These are phyloP conservation scores for Balanococcus diminutus DNA, from an alignment of 2,888 invertebrate genomes.

Conservation along the genomic window DNA sequence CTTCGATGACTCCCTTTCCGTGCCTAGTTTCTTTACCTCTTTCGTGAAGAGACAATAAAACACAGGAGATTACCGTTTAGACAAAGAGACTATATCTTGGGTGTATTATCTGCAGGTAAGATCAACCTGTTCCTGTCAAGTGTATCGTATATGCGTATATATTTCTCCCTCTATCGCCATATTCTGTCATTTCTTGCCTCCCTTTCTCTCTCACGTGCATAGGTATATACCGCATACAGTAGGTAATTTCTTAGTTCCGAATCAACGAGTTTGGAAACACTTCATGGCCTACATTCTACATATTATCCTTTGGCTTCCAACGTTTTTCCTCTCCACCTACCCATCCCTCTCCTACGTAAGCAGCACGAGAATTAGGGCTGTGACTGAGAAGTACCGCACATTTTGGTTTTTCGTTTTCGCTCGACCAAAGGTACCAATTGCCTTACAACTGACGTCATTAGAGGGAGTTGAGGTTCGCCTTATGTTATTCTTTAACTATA, in stretches of 20 bases:
- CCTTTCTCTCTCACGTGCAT: background rate
- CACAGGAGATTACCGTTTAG: constrained; percentile 55
- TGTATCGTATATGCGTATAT: background rate
- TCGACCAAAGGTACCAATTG: constrained; percentile 42
- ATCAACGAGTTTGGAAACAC: constrained; percentile 48
- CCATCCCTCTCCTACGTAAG: background rate
- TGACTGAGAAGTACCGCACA: too few relatives aligned
- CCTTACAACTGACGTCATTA: constrained; percentile 52
- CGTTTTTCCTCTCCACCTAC: background rate
- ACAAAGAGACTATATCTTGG: background rate
- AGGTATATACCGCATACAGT: background rate
- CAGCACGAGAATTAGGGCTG: background rate
- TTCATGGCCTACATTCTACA: constrained; percentile 46
- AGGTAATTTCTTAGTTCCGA: constrained; percentile 52
- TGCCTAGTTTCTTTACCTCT: background rate
- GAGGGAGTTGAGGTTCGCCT: background rate
- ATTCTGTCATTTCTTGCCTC: background rate
- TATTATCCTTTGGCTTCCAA: constrained; percentile 12
- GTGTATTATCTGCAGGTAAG: constrained; percentile 52
- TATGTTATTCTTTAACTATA: constrained; percentile 39
- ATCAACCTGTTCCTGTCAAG: constrained; percentile 55
- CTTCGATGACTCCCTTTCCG: background rate
- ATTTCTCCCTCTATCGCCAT: background rate
- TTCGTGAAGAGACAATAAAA: constrained; percentile 39
- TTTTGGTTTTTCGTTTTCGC: background rate